A percentile compares a stretch with the other conserved stretches of the same genome.
These are phyloP conservation scores for Oryctes rhinoceros DNA, from an alignment of 1,140 invertebrate species.

Conservation along the genomic window DNA sequence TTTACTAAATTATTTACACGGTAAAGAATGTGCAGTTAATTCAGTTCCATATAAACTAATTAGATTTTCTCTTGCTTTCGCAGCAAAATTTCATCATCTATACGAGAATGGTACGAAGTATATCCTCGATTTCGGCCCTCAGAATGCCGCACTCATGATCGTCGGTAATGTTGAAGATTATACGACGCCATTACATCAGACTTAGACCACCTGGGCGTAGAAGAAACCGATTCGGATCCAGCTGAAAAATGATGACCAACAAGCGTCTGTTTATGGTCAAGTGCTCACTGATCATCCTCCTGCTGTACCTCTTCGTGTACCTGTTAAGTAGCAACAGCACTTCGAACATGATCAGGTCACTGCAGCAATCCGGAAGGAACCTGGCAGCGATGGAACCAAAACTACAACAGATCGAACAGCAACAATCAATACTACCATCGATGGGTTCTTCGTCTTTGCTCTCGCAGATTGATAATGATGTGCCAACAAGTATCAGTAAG, in stretches of 20 bases:
- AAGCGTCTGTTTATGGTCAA: slow-evolving; percentile 56
- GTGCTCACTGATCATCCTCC: slow-evolving; percentile 50
- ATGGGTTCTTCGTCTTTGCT: not conserved
- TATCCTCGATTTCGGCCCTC: not conserved
- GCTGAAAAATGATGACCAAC: slow-evolving; percentile 53
- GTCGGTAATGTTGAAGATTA: slow-evolving; percentile 52
- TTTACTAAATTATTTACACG: too few relatives aligned
- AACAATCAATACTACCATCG: slow-evolving; percentile 5
- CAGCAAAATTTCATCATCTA: not conserved
- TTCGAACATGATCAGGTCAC: slow-evolving; percentile 54
- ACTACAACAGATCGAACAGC: not conserved
- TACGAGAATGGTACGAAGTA: not conserved
- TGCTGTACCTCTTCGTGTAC: slow-evolving; percentile 54
- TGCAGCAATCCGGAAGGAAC: slow-evolving; percentile 58
- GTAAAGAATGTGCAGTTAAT: too few relatives aligned
- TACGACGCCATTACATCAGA: slow-evolving; percentile 48
- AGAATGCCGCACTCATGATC: slow-evolving; percentile 44
- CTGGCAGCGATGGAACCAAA: slow-evolving; percentile 54
- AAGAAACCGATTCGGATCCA: slow-evolving; percentile 47
- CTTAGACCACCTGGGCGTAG: slow-evolving; percentile 56
- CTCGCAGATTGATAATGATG: not conserved
- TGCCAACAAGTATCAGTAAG: not conserved
- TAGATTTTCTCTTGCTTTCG: not conserved
- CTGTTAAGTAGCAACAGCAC: slow-evolving; percentile 51
- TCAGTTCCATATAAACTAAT: too few relatives aligned